Percentiles rank a stretch among this genome's conserved stretches.
These are phyloP conservation scores for Pheosia tremula DNA, from an alignment of 2,888 invertebrate species.

Conservation along the genomic window DNA sequence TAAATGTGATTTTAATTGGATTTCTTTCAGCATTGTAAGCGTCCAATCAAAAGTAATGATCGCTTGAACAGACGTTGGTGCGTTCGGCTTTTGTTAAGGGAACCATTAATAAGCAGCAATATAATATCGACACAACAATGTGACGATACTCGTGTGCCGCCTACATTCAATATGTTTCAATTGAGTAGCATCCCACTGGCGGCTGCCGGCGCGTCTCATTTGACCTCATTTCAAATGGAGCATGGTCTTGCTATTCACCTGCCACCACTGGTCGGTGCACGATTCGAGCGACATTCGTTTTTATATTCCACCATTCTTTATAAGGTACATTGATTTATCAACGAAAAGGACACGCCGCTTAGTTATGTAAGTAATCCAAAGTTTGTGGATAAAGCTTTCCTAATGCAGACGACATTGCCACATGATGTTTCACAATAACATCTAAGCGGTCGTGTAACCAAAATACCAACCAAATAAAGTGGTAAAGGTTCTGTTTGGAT, in stretches of 20 bases:
- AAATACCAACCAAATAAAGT: not conserved
- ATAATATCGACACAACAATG: slow-evolving; percentile 39
- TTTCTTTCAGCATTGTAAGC: slow-evolving; percentile 8
- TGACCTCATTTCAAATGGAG: slow-evolving; percentile 66
- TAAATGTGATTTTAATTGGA: slow-evolving; percentile 8
- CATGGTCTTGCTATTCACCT: slow-evolving; percentile 51
- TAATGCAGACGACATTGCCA: slow-evolving; percentile 1
- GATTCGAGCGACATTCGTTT: slow-evolving; percentile 16
- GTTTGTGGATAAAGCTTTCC: not conserved
- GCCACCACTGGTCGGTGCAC: slow-evolving; percentile 27
- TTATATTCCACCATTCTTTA: not conserved
- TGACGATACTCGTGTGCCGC: slow-evolving; percentile 49
- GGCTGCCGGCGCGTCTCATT: slow-evolving; percentile 53
- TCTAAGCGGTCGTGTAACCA: not conserved
- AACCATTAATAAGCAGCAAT: slow-evolving; percentile 35
- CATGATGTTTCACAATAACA: not conserved
- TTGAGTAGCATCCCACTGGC: slow-evolving; percentile 60
- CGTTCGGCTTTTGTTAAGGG: slow-evolving; percentile 15
- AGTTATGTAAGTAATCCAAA: not conserved
- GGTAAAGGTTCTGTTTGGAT: no score
- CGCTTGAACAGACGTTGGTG: slow-evolving; percentile 15
- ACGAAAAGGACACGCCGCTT: not conserved
- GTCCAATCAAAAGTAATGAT: slow-evolving; percentile 18
- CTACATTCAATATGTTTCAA: slow-evolving; percentile 65
- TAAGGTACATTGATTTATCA: not conserved